Evolutionary conservation across 2,888 invertebrate species (phyloP).

Genomic region (Balanococcus diminutus): DNA sequence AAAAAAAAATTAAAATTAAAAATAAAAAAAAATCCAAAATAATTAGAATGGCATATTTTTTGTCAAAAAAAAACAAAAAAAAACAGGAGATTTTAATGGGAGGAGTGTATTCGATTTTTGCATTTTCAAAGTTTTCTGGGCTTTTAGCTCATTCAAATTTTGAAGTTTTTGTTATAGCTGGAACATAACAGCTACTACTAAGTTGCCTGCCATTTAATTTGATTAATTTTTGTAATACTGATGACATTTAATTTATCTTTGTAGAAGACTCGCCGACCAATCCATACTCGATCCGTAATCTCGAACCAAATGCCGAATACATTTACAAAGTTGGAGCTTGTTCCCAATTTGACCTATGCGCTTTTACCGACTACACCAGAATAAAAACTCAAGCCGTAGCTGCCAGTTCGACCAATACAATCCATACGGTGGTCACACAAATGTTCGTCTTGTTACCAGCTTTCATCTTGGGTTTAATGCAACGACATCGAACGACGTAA

Average conservation of each 20-base stretch:
- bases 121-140: too few species aligned
- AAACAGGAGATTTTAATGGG: too few species aligned
- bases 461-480: conserved; percentile 18
- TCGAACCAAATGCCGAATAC: neutral
- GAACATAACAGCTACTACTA: too few species aligned
- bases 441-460: conserved; percentile 33
- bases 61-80: too few species aligned
- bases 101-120: too few species aligned
- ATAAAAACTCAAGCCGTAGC: neutral
- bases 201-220: too few species aligned
- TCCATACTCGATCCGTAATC: neutral
- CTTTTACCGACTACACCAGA: neutral
- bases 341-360: neutral
- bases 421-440: conserved; percentile 8
- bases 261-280: neutral
- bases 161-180: too few species aligned
- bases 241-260: neutral
- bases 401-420: neutral
- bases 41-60: too few species aligned
- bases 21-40: too few species aligned
- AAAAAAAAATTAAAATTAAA: too few species aligned
- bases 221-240: too few species aligned
- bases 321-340: neutral
- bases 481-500: neutral
- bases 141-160: too few species aligned